Base-by-base conservation (phyloP, 2,113 vertebrate species). In the Jaculus jaculus region DNA sequence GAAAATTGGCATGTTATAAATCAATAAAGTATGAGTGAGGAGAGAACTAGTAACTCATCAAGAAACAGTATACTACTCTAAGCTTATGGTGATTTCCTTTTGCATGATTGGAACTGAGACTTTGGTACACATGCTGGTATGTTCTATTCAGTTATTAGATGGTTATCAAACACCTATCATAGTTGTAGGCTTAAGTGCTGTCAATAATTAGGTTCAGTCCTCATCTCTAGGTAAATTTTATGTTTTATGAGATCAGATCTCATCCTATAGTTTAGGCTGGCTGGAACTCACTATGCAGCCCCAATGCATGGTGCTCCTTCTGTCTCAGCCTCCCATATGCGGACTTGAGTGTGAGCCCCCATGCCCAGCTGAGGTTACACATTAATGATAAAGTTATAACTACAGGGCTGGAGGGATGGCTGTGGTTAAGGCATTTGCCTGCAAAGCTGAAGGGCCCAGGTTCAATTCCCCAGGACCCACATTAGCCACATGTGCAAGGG, bases 1-100 rank as follows among this genome's bases (percentile, higher is more conserved):
- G 21, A 82, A 77, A 66, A 42, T 79, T 85, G 65, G 32, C 24
- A 65, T 85, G 78, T 92, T 89, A n/a, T 71, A 72, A 90, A 75
- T 89, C 69, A 94, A 65, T 79, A 73, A 77, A 78, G 21, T 78
- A 58, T 47, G 66, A 78, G 73, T 23, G 12, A 20, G 39, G 7
- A 84, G 30, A 93, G 24, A 89, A 80, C 24, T 80, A 54, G 89
- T 86, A 65, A 66, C 32, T 60, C 32, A 3, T 80, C 18, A 47
- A 54, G 16, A 80, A 2, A 69, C 42, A 42, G 5, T 61, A 13
- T 32, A 16, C 24, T 47, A 37, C 30, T 26, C 54, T 77, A 23
- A 80, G 63, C 24, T 28, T 77, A 5, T 85, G 34, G 18, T 77
- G 23, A 28, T 84, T 84, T 34, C 42, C 84, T 68, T 87, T 32